A percentile compares a stretch with the other conserved stretches of the same genome.
phyloP scores from a whole-genome alignment of 2,888 invertebrate genomes.

The Aphodius granarius region DNA sequence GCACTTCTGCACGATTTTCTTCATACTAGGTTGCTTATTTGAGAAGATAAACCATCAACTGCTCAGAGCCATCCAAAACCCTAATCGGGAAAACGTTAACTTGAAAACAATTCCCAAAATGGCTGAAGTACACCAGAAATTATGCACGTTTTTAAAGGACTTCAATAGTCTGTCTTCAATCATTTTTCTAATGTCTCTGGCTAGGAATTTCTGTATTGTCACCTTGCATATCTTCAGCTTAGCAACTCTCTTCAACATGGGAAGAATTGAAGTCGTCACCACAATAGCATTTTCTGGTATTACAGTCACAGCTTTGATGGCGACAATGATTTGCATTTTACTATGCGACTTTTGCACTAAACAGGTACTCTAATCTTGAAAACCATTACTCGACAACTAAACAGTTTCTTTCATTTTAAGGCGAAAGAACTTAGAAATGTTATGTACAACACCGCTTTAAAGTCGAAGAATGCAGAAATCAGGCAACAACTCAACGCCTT shows the following conservation, averaged over 20 bases:
- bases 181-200: not conserved
- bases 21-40: not conserved
- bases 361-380: not conserved
- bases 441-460: not conserved
- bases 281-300: not conserved
- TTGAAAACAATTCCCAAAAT: not conserved
- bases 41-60: not conserved
- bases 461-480: not conserved
- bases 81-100: not conserved
- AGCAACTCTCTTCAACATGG: not conserved
- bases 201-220: not conserved
- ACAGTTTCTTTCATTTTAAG: not conserved
- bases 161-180: not conserved
- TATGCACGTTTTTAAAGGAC: not conserved
- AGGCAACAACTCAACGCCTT: not conserved
- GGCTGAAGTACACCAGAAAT: not conserved
- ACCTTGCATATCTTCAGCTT: not conserved
- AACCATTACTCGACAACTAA: not conserved
- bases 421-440: not conserved
- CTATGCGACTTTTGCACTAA: not conserved
- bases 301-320: not conserved
- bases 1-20: not conserved
- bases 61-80: not conserved
- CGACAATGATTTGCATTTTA: not conserved
- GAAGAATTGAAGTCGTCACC: not conserved